Percentiles rank a stretch among this genome's conserved stretches.
These are phyloP conservation scores for Babylonia areolata DNA, from an alignment of 1,140 invertebrate genomes.

Conservation along the genomic window DNA sequence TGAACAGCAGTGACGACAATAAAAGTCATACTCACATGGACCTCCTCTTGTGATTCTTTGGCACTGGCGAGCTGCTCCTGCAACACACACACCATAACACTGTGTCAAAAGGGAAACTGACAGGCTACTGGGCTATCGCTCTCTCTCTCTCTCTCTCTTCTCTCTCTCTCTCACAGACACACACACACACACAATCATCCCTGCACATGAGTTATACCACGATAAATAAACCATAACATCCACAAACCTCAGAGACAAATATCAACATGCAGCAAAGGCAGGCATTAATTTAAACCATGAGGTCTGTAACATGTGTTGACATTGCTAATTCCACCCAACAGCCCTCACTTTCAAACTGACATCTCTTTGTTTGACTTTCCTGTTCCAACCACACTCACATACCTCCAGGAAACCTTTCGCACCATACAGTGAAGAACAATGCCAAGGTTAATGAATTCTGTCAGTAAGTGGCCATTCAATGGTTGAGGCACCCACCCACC, in stretches of 20 bases:
- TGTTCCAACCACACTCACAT: no score
- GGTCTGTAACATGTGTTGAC: no score
- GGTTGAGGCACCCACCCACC: no score
- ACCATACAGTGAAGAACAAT: no score
- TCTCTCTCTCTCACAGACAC: background rate
- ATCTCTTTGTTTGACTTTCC: no score
- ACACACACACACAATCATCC: background rate
- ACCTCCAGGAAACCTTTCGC: no score
- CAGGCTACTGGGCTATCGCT: background rate
- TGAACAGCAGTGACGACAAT: background rate
- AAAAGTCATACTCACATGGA: slow-evolving; percentile 3
- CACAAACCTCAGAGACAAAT: background rate
- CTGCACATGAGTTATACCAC: background rate
- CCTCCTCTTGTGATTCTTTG: slow-evolving; percentile 24
- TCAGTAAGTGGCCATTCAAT: no score
- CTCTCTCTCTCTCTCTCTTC: background rate
- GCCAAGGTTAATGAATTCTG: no score
- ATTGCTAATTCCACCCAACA: no score
- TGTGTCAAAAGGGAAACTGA: background rate
- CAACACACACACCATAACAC: background rate
- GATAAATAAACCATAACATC: background rate
- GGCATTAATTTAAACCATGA: no score
- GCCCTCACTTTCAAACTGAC: no score
- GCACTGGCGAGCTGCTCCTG: slow-evolving; percentile 25
- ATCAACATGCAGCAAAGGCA: background rate